phyloP scores from a whole-genome alignment of 2,113 vertebrate species.

The Psittacus erithacus region DNA sequence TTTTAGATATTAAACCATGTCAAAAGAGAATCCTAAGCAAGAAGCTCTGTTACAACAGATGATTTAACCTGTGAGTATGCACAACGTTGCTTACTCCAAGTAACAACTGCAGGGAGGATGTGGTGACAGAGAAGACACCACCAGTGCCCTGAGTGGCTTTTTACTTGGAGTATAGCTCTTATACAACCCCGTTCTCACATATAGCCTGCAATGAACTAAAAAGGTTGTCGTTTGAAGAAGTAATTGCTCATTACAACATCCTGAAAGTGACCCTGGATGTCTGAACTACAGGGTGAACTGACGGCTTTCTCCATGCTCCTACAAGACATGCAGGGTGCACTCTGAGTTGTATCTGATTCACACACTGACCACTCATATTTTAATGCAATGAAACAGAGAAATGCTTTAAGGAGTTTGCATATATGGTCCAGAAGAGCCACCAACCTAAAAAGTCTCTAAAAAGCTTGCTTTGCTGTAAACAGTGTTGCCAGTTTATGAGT shows the following conservation, averaged over 20 bases:
- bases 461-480: not conserved
- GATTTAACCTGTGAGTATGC: not conserved
- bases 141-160: not conserved
- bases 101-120: not conserved
- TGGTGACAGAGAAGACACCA: not conserved
- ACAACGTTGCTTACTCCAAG: not conserved
- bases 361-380: not conserved
- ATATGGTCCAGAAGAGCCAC: not conserved
- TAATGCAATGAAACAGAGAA: not conserved
- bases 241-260: not conserved
- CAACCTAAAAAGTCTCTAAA: not conserved
- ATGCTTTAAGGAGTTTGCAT: not conserved
- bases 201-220: not conserved
- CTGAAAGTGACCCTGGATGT: fast-evolving
- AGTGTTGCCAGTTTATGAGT: not conserved
- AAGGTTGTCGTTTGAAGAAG: not conserved
- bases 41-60: not conserved
- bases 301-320: not conserved
- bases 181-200: not conserved
- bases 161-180: not conserved
- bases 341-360: not conserved
- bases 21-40: not conserved
- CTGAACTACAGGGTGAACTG: not conserved
- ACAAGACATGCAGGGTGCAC: not conserved
- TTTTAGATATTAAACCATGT: not conserved